Evolutionary conservation across 2,113 vertebrate genomes (phyloP).

Genomic region (Clarias batrachus): DNA sequence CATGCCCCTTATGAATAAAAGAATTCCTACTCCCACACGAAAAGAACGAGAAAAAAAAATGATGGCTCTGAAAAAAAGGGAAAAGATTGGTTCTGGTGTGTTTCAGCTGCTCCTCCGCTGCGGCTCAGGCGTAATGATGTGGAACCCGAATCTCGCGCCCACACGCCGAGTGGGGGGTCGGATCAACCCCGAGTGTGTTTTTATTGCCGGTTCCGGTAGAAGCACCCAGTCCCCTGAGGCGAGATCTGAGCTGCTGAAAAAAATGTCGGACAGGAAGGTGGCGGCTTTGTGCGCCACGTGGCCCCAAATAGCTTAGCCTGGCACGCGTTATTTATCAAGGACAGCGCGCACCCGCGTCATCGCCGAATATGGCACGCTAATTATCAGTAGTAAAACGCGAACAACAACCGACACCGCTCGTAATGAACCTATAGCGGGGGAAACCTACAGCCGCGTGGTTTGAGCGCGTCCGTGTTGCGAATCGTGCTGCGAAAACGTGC

Average conservation of each 20-base stretch:
- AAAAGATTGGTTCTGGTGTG: conserved; percentile 61
- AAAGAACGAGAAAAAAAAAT: conserved; percentile 35
- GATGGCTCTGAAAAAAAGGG: conserved; percentile 39
- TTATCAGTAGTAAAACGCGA: conserved; percentile 5
- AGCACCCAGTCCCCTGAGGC: conserved; percentile 44
- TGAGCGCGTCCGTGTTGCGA: not conserved
- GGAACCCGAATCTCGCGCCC: conserved; percentile 62
- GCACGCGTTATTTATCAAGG: conserved; percentile 6
- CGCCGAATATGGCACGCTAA: conserved; percentile 5
- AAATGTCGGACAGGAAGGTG: conserved; percentile 46
- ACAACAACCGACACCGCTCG: not conserved
- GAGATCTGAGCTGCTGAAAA: conserved; percentile 30
- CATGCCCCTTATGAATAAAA: conserved; percentile 71
- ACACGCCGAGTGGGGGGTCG: conserved; percentile 53
- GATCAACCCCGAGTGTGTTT: conserved; percentile 43
- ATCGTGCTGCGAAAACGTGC: not conserved
- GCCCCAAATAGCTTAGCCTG: conserved; percentile 5
- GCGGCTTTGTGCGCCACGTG: conserved; percentile 28
- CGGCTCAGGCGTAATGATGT: conserved; percentile 67
- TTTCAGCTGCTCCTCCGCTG: conserved; percentile 52
- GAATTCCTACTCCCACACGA: conserved; percentile 56
- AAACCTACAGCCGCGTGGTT: not conserved
- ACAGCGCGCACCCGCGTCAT: conserved; percentile 13
- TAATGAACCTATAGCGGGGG: not conserved
- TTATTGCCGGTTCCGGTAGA: conserved; percentile 42